Conservation (phyloP, 1,140 invertebrate species). For the Macrosteles quadrilineatus region DNA sequence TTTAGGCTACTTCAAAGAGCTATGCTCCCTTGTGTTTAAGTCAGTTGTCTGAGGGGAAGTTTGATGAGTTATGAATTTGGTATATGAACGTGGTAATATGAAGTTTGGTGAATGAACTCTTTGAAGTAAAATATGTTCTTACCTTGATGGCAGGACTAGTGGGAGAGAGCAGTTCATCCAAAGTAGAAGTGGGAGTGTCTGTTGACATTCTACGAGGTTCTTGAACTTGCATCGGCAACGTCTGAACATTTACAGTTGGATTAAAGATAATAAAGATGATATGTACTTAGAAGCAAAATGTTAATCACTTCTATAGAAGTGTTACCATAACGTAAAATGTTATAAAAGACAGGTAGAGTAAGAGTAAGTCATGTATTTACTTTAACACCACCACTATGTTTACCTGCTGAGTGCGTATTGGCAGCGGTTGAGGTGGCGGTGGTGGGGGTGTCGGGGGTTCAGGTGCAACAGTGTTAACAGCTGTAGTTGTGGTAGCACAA, state of each 20-base stretch:
- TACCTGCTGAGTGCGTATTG: neutral
- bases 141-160: conserved; percentile 31
- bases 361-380: no score
- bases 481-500: conserved; percentile 16
- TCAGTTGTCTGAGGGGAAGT: no score
- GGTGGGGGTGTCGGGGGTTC: conserved; percentile 11
- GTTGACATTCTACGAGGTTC: conserved; percentile 23
- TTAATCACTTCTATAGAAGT: neutral
- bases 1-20: no score
- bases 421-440: conserved; percentile 39
- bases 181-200: conserved; percentile 25
- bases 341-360: no score
- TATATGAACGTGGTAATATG: no score
- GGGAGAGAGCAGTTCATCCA: conserved; percentile 37
- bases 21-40: no score
- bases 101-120: no score
- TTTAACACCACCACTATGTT: no score
- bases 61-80: no score
- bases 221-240: conserved; percentile 18
- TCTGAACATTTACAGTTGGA: conserved; percentile 16
- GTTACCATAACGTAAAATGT: no score
- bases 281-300: neutral
- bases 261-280: neutral
- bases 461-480: conserved; percentile 42
- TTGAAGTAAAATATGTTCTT: conserved; percentile 9